Percentiles rank a stretch among this genome's conserved stretches.
phyloP scores from a whole-genome alignment of 2,113 vertebrate genomes.

The Oxygymnocypris stewartii region DNA sequence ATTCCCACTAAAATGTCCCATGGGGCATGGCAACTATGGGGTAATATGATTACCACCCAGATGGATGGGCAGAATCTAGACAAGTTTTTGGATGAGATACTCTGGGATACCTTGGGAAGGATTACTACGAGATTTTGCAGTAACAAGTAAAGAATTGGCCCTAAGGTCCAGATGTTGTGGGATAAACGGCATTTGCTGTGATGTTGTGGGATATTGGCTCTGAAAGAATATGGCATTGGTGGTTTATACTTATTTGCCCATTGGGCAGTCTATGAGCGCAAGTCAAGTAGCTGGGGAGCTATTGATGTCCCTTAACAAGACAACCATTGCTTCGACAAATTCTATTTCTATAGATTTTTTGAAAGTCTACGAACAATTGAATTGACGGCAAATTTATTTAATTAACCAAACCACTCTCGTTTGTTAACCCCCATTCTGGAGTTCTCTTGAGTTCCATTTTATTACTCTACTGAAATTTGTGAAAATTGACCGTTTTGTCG shows the following conservation, averaged over 20 bases:
- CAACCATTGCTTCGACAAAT: constrained; percentile 55
- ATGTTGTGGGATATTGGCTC: not conserved
- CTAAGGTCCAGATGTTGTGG: not conserved
- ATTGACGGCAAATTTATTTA: constrained; percentile 43
- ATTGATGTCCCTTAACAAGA: constrained; percentile 56
- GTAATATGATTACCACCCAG: constrained; percentile 73
- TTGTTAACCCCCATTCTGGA: not conserved
- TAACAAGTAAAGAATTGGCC: not conserved
- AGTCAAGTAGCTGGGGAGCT: constrained; percentile 12
- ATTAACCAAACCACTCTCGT: constrained; percentile 32
- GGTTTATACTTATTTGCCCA: not conserved
- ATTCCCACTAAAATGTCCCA: constrained; percentile 65
- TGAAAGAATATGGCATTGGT: not conserved
- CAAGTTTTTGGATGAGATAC: constrained; percentile 45
- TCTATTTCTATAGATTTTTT: constrained; percentile 64
- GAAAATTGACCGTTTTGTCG: not conserved
- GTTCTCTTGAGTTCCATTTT: not conserved
- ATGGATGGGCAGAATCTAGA: constrained; percentile 54
- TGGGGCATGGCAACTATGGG: constrained; percentile 63
- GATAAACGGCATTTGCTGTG: not conserved
- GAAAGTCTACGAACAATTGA: constrained; percentile 36
- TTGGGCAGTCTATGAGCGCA: not conserved
- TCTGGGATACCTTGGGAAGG: not conserved
- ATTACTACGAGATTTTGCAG: constrained; percentile 3
- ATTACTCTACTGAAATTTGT: not conserved